Base-by-base conservation (phyloP, 1,140 invertebrate species). In the Lanistes nyassanus region DNA sequence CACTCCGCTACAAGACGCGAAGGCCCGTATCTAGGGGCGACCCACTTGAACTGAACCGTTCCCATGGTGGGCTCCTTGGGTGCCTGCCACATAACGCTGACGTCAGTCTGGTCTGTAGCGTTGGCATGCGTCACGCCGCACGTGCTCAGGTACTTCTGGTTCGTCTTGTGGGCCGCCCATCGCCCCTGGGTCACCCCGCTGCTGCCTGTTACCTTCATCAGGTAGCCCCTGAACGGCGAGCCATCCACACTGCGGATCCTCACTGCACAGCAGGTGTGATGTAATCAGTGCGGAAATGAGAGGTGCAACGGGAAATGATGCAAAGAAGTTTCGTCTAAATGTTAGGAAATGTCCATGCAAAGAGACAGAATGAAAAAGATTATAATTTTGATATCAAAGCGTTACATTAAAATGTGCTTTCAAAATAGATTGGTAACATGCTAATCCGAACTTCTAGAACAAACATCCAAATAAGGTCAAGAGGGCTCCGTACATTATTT, bases 161-260 rank as follows among this genome's bases (percentile, higher is more conserved):
- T 55, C 47, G n/a, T 31, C 29, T 36, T 70, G 23, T 42, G 23
- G 1, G 68, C 68, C 5, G 47, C 68, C 68, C 68, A 70, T n/a
- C 53, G 23, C 3, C 68, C 68, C 3, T 21, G 21, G 26, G 68
- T n/a, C 26, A 70, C 68, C 51, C 68, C 68, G 68, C 56, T 70
- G 51, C 68, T 70, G 19, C 68, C 56, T 51, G 31, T 56, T 51
- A 70, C 68, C 68, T 70, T 70, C 68, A 70, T 21, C 29, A 70
- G 68, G 51, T 70, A 70, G 11, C 68, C 68, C 68, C 37, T 53
- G 68, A 70, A 70, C 16, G 68, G 68, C 2, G 68, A 55, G 47
- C 68, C 68, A 29, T 70, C 51, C 4, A 51, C 47, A 51, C 68
- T 70, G 47, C 21, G 51, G 68, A 70, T 70, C 29, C 47, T 70